phyloP scores from a whole-genome alignment of 2,797 vertebrate genomes.

The Cercopithecus neglectus region DNA sequence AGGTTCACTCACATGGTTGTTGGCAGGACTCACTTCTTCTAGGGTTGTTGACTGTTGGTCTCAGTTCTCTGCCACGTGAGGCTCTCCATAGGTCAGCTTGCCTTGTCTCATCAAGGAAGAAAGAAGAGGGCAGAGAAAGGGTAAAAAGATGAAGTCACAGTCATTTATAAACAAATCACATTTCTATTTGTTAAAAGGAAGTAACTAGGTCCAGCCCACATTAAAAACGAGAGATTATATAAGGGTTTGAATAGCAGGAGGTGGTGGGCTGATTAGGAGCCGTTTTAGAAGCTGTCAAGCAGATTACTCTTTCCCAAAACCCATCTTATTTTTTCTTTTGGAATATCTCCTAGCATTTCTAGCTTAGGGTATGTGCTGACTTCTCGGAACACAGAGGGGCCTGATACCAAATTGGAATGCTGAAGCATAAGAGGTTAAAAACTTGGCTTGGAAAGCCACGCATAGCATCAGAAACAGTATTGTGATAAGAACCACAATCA shows the following conservation, averaged over 20 bases:
- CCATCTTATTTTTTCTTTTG: background rate
- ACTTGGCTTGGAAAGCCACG: background rate
- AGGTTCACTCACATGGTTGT: background rate
- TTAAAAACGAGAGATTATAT: background rate
- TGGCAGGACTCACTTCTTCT: background rate
- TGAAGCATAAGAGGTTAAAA: background rate
- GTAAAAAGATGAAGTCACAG: background rate
- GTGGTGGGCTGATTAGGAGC: background rate
- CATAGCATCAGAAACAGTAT: background rate
- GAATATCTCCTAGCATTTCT: background rate
- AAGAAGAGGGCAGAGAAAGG: background rate
- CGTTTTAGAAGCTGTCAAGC: background rate
- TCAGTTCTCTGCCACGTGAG: background rate
- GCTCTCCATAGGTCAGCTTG: background rate
- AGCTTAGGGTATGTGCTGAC: background rate
- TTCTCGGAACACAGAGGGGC: background rate
- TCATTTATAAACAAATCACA: background rate
- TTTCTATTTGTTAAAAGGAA: background rate
- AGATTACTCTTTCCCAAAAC: background rate
- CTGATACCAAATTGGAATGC: background rate
- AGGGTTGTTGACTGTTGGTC: background rate
- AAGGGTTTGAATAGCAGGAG: background rate
- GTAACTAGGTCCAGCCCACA: background rate
- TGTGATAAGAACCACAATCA: slow-evolving; percentile 41
- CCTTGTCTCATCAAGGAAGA: background rate